Evolutionary conservation across 2,797 vertebrate species (phyloP).

Genomic region (Megalops cyprinoides): DNA sequence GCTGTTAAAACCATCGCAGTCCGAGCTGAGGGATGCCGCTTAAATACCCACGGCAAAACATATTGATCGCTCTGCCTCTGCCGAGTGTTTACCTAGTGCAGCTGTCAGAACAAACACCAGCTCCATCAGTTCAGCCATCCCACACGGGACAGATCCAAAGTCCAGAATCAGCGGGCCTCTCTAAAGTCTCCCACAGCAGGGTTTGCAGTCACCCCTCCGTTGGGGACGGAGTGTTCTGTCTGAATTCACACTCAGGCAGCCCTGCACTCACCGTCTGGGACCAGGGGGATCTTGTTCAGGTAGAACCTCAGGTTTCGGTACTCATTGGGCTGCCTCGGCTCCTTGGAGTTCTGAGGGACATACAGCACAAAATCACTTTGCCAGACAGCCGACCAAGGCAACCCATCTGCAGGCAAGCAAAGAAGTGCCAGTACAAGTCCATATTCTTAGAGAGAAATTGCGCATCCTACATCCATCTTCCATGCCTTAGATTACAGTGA

Average conservation of each 20-base stretch:
- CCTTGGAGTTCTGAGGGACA: slow-evolving; percentile 86
- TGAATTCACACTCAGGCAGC: background rate
- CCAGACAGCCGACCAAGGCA: too few relatives aligned
- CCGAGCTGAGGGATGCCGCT: too few relatives aligned
- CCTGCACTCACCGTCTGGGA: slow-evolving; percentile 88
- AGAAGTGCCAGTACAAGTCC: too few relatives aligned
- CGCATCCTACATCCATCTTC: background rate
- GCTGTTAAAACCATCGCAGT: too few relatives aligned
- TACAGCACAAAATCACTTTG: background rate
- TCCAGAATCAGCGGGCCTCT: background rate
- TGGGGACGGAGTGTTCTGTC: too few relatives aligned
- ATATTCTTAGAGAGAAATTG: too few relatives aligned
- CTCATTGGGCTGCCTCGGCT: slow-evolving; percentile 87
- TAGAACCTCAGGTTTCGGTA: slow-evolving; percentile 96
- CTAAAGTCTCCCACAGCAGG: background rate
- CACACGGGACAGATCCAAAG: too few relatives aligned
- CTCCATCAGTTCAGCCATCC: background rate
- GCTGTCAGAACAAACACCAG: background rate
- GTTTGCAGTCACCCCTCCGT: too few relatives aligned
- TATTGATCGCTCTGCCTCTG: too few relatives aligned
- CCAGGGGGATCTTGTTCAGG: slow-evolving; percentile 95
- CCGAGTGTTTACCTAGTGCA: background rate
- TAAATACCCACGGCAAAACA: too few relatives aligned
- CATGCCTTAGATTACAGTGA: background rate
- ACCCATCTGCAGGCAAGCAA: too few relatives aligned